Percentiles rank a stretch among this genome's conserved stretches.
Evolutionary conservation across 1,140 invertebrate genomes (phyloP).

Genomic region (Copidosoma floridanum): DNA sequence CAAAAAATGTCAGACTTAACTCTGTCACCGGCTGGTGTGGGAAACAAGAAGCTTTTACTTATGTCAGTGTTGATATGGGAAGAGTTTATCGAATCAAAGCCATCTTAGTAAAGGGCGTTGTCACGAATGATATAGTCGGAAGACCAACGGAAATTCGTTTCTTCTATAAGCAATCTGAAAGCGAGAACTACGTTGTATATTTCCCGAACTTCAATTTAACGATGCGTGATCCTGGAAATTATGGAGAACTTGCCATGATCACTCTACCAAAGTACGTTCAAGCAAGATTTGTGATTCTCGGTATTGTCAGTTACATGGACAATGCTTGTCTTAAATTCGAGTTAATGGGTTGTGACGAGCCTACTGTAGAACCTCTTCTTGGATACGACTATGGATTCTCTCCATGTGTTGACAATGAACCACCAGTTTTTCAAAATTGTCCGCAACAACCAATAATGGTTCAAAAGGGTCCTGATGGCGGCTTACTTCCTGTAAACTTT

Average conservation of each 20-base stretch:
- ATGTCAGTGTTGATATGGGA: conserved; percentile 91
- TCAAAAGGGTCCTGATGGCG: conserved; percentile 81
- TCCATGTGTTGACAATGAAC: conserved; percentile 93
- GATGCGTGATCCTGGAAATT: conserved; percentile 90
- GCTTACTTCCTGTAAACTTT: conserved; percentile 85
- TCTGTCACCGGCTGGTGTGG: conserved; percentile 95
- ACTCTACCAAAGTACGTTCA: conserved; percentile 89
- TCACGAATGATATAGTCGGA: conserved; percentile 92
- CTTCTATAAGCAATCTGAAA: conserved; percentile 93
- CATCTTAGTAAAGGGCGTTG: conserved; percentile 89
- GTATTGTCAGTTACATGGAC: conserved; percentile 93
- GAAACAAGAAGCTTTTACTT: conserved; percentile 91
- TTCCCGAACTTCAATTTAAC: conserved; percentile 95
- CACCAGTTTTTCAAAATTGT: conserved; percentile 94
- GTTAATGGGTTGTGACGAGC: conserved; percentile 91
- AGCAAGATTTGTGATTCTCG: conserved; percentile 89
- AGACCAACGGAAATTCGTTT: conserved; percentile 92
- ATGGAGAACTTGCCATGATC: conserved; percentile 93
- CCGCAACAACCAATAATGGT: conserved; percentile 89
- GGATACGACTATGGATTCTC: conserved; percentile 94
- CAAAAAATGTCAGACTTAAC: conserved; percentile 84
- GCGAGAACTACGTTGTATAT: conserved; percentile 93
- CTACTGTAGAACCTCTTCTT: conserved; percentile 72
- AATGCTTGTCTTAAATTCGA: conserved; percentile 96
- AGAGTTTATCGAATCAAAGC: conserved; percentile 87